Evolutionary conservation across 2,113 vertebrate genomes (phyloP).

Genomic region (Paramormyrops kingsleyae): DNA sequence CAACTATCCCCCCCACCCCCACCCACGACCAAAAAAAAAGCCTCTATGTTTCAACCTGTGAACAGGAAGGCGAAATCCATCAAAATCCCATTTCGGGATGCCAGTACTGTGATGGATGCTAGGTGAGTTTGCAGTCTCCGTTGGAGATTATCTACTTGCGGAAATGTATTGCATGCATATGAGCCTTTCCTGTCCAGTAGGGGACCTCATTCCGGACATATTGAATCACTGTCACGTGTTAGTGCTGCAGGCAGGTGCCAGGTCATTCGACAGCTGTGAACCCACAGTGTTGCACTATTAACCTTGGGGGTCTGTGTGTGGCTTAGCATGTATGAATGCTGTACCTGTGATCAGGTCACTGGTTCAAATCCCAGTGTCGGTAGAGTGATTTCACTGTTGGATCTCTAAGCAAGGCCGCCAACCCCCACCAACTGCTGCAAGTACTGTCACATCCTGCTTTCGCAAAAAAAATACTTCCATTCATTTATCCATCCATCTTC

Average conservation of each 20-base stretch:
- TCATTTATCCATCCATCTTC: no score
- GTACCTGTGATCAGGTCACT: not conserved
- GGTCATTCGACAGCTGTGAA: not conserved
- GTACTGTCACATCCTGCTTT: not conserved
- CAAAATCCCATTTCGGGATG: conserved; percentile 16
- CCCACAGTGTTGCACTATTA: not conserved
- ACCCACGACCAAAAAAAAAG: not conserved
- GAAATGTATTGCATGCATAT: not conserved
- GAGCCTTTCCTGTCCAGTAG: not conserved
- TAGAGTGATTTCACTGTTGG: not conserved
- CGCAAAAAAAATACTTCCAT: not conserved
- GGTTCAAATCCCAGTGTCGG: not conserved
- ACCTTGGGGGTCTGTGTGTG: not conserved
- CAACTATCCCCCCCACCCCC: not conserved
- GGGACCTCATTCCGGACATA: not conserved
- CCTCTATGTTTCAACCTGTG: not conserved
- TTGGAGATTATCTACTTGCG: not conserved
- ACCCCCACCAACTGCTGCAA: not conserved
- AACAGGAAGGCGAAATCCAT: conserved; percentile 21
- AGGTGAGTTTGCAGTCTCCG: conserved; percentile 14
- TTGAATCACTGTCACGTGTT: conserved; percentile 4
- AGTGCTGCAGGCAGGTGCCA: not conserved
- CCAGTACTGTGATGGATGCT: conserved; percentile 28
- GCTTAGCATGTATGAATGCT: not conserved
- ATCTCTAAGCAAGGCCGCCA: not conserved